Evolutionary conservation across 2,797 vertebrate genomes (phyloP).

Genomic region (Chloroceryle amazona): DNA sequence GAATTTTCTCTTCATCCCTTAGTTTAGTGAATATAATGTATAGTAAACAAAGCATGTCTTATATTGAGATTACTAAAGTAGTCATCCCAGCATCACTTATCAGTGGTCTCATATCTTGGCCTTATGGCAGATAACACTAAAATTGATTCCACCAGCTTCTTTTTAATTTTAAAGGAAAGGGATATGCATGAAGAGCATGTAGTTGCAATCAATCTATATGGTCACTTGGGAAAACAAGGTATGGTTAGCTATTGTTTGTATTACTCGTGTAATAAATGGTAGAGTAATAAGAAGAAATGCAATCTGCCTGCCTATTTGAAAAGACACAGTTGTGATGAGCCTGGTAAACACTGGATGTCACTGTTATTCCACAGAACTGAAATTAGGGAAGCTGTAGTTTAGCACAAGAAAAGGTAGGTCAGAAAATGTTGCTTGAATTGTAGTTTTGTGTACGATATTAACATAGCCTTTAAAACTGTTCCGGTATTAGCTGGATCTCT

Average conservation of each 20-base stretch:
- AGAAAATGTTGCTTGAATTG: background rate
- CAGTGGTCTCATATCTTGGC: background rate
- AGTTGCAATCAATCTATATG: background rate
- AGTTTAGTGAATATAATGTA: background rate
- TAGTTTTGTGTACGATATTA: background rate
- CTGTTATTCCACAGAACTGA: conserved; percentile 7
- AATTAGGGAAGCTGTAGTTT: background rate
- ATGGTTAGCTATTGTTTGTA: background rate
- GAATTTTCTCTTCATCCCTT: background rate
- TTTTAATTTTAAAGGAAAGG: background rate
- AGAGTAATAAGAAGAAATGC: background rate
- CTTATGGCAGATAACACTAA: background rate
- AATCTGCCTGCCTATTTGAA: background rate
- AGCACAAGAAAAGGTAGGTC: background rate
- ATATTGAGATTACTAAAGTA: background rate
- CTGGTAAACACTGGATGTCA: conserved; percentile 58
- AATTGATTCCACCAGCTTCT: background rate
- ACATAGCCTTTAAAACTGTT: background rate
- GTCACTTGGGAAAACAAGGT: background rate
- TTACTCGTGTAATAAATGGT: background rate
- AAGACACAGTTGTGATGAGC: background rate
- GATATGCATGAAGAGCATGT: background rate
- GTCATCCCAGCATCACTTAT: background rate
- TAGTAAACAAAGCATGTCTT: background rate
- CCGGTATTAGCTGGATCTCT: background rate